These are phyloP conservation scores for Alosa sapidissima DNA, from an alignment of 2,797 vertebrate species.

Conservation along the genomic window DNA sequence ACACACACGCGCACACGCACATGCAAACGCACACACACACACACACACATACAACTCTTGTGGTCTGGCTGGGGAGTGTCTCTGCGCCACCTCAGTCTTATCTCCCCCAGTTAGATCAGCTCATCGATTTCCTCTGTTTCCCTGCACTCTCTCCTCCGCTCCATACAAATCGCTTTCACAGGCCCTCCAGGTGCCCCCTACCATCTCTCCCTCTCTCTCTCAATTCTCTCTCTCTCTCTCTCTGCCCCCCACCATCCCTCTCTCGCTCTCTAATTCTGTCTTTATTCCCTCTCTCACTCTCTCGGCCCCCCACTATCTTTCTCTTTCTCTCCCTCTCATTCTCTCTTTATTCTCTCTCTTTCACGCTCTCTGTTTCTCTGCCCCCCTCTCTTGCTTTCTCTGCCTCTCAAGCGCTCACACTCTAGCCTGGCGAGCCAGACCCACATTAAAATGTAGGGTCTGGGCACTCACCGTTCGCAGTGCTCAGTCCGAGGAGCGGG, in stretches of 20 bases:
- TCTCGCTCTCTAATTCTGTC: background rate
- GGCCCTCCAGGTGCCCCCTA: slow-evolving; percentile 12
- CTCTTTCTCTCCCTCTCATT: background rate
- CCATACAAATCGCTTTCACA: slow-evolving; percentile 20
- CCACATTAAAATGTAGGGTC: too few species aligned
- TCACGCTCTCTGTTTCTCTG: background rate
- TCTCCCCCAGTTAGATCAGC: slow-evolving; percentile 10
- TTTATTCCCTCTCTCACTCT: background rate
- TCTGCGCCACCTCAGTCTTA: background rate
- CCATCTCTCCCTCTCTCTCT: background rate
- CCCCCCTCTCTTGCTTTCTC: background rate
- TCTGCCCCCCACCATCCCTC: background rate
- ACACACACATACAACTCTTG: background rate
- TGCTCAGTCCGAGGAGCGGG: too few species aligned
- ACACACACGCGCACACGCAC: background rate
- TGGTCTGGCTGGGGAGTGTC: background rate
- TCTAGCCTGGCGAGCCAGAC: too few species aligned
- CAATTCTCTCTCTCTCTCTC: background rate
- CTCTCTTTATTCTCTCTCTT: background rate
- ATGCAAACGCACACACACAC: background rate
- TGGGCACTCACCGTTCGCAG: too few species aligned
- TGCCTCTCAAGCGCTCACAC: background rate
- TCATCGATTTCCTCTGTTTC: slow-evolving; percentile 11
- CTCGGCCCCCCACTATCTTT: background rate
- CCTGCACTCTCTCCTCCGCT: background rate